Evolutionary conservation across 1,140 invertebrate genomes (phyloP), one percentile per base, ranked within the genome.

Genomic region (Archivesica marissinica): DNA sequence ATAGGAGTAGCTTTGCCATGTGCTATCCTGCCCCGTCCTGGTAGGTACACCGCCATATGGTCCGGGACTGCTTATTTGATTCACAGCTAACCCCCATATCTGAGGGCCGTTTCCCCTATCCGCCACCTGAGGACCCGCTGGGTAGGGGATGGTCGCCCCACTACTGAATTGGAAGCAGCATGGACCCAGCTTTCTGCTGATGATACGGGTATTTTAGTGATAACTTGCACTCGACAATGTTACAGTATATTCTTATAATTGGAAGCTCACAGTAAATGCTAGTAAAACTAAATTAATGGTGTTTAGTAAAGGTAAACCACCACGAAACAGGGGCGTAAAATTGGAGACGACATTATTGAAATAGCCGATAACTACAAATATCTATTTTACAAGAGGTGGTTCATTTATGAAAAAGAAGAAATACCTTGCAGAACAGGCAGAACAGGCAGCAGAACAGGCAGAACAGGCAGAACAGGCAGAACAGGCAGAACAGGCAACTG

Each of bases 101-200:
- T n/a, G n/a, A n/a, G n/a, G n/a, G n/a, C n/a, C n/a, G n/a, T n/a
- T n/a, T n/a, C n/a, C n/a, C n/a, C n/a, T n/a, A n/a, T n/a, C n/a
- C n/a, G n/a, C n/a, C n/a, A n/a, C n/a, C n/a, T n/a, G n/a, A n/a
- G n/a, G n/a, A n/a, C n/a, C n/a, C n/a, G n/a, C n/a, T n/a, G n/a
- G n/a, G n/a, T n/a, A n/a, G n/a, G n/a, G n/a, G n/a, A n/a, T n/a
- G n/a, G n/a, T n/a, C n/a, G n/a, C n/a, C n/a, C n/a, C n/a, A n/a
- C n/a, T n/a, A n/a, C n/a, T n/a, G n/a, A n/a, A n/a, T n/a, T n/a
- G n/a, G n/a, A n/a, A n/a, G n/a, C n/a, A n/a, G n/a, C n/a, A n/a
- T n/a, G n/a, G n/a, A n/a, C n/a, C n/a, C n/a, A n/a, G n/a, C 33
- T 87, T 15, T 87, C 84, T 85, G 80, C 86, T 50, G 86, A 87